Percentiles rank a stretch among this genome's conserved stretches.
Evolutionary conservation across 2,888 invertebrate genomes (phyloP).

Genomic region (Oeneis ivallda): DNA sequence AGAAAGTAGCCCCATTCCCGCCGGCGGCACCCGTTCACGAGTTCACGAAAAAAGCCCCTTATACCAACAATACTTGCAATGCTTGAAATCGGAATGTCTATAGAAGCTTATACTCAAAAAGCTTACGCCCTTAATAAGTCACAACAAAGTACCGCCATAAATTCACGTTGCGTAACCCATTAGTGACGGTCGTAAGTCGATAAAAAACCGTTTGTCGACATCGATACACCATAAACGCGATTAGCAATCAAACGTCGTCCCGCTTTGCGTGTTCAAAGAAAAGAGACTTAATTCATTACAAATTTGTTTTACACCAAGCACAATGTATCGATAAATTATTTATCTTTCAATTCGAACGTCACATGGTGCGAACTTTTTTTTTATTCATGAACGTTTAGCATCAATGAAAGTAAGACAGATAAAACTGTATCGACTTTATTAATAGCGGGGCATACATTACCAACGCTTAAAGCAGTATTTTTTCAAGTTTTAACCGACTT

Average conservation of each 20-base stretch:
- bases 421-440: neutral
- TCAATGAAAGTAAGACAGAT: neutral
- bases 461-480: no score
- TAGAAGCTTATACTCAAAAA: neutral
- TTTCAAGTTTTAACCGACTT: no score
- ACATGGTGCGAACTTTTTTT: neutral
- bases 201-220: conserved; percentile 51
- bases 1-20: no score
- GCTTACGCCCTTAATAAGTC: conserved; percentile 24
- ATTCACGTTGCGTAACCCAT: conserved; percentile 46
- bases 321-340: conserved; percentile 33
- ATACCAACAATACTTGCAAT: no score
- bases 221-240: conserved; percentile 50
- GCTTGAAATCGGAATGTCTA: neutral
- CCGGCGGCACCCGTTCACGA: no score
- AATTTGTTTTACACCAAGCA: conserved; percentile 36
- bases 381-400: conserved; percentile 7
- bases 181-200: conserved; percentile 51
- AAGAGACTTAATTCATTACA: conserved; percentile 31
- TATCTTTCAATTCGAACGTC: conserved; percentile 17
- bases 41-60: no score
- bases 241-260: conserved; percentile 48
- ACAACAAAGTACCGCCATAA: conserved; percentile 36
- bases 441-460: no score
- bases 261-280: conserved; percentile 23